Conservation (phyloP, 2,113 vertebrate species). For the Phyllostomus hastatus region DNA sequence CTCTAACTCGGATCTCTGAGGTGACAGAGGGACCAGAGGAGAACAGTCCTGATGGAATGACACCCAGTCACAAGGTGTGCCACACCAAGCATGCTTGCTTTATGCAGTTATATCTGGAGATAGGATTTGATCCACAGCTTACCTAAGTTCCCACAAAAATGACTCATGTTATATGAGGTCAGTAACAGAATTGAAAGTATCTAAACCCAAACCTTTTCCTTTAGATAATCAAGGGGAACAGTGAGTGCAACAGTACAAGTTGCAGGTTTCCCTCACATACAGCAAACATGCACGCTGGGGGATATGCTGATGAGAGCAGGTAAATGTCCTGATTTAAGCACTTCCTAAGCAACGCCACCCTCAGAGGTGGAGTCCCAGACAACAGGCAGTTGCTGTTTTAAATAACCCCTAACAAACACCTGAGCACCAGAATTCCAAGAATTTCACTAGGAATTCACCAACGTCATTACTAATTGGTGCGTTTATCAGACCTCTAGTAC, state of each 20-base stretch:
- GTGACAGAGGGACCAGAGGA: accelerated
- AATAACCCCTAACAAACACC: not conserved
- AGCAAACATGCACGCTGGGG: not conserved
- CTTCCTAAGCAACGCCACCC: not conserved
- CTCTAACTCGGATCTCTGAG: not conserved
- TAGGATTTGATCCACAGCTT: not conserved
- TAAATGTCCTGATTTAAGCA: not conserved
- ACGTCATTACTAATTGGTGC: not conserved
- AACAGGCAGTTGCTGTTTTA: not conserved
- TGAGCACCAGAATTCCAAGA: not conserved
- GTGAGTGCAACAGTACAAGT: not conserved
- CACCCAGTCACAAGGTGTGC: too few species aligned
- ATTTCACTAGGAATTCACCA: not conserved
- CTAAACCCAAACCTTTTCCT: not conserved
- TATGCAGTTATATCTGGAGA: not conserved
- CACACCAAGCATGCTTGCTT: not conserved
- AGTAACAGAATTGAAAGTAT: not conserved
- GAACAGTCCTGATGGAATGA: accelerated
- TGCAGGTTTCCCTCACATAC: not conserved
- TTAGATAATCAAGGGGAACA: not conserved
- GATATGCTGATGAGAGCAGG: not conserved
- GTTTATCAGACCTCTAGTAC: not conserved
- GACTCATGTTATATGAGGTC: not conserved
- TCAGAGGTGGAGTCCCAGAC: not conserved
- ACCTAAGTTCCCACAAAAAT: not conserved